Base-by-base conservation (phyloP, 1,140 invertebrate species). In the Cardiocondyla obscurior region DNA sequence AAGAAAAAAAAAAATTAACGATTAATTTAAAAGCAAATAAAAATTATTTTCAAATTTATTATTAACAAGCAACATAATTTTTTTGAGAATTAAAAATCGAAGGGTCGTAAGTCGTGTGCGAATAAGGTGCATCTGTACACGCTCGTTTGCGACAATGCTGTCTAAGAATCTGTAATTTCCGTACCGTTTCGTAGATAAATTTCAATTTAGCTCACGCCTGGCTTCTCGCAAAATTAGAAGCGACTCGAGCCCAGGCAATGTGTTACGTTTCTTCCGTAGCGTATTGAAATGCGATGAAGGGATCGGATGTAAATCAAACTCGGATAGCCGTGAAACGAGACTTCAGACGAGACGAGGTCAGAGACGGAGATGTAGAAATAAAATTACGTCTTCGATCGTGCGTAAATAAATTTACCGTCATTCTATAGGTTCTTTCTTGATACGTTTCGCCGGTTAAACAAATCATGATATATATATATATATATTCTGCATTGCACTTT, bases 301-400 rank as follows among this genome's bases (percentile, higher is more conserved):
- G 42, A 74, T 39, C 36, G 83, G 83, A 83, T 81, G 84, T 64
- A 85, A 86, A 81, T 85, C 67, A 82, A 84, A 89, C 88, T 88
- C 87, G 67, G 70, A 86, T 82, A 83, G 83, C 82, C 60, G 65
- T 79, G 79, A 70, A 88, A 76, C 81, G 83, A 87, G 82, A 70
- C 60, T 58, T 85, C 60, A 57, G 55, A 62, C 72, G 72, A 62
- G 72, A 74, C 57, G 36, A 49, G 83, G 77, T 88, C 81, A 84
- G 79, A 90, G 86, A 73, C 83, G 44, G 64, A 67, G 67, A 46
- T 14, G 39, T 33, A 81, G 57, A 90, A 86, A 90, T 86, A 85
- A 88, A 88, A 89, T 89, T 90, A 87, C 88, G 65, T 8, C 77
- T 83, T 86, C 84, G 87, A 89, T 89, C 83, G 70, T 58, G 77